Evolutionary conservation across 2,888 invertebrate genomes (phyloP), one percentile per base, ranked within the genome.

Genomic region (Acronicta aceris): DNA sequence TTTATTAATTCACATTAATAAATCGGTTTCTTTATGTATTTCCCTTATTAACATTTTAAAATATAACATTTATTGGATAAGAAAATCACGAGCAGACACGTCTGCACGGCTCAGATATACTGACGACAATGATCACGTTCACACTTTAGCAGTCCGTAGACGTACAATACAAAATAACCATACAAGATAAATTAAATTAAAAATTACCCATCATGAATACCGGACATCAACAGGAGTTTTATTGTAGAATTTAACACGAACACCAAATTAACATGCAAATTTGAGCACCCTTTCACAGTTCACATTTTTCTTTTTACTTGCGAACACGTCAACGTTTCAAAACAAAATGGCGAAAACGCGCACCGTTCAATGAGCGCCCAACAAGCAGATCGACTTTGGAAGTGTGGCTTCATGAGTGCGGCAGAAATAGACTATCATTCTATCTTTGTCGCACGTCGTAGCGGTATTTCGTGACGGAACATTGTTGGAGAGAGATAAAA

Each of bases 341-440:
- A 76, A 82, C 79, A 80, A 81, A 81, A 80, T 81, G 82, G 81
- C 80, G 82, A 73, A 68, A 71, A 59, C 63, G 46, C 33, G 50
- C 47, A 54, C 36, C 74, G 74, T 56, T 65, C 62, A 55, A 69
- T 57, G 42, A 12, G 46, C 30, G 45, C 48, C 41, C 16, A 33
- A 33, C 33, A 49, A 38, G 52, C 33, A 42, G 50, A 68, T 57
- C 70, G 62, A 69, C 67, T 47, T 36, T 62, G 25, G 41, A 48
- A 47, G 16, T 38, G 41, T 38, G 45, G 33, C 13, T 15, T 21
- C 13, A 49, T 41, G 41, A 52, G 72, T 65, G 72, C 49, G 68
- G 62, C 47, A 56, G 53, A 55, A 68, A 65, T 59, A 54, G 63
- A 59, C n/a, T 41, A 25, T 43, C 42, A 12, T 17, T 16, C 64